These are phyloP conservation scores for Unio delphinus DNA, from an alignment of 2,888 invertebrate genomes.

Conservation along the genomic window DNA sequence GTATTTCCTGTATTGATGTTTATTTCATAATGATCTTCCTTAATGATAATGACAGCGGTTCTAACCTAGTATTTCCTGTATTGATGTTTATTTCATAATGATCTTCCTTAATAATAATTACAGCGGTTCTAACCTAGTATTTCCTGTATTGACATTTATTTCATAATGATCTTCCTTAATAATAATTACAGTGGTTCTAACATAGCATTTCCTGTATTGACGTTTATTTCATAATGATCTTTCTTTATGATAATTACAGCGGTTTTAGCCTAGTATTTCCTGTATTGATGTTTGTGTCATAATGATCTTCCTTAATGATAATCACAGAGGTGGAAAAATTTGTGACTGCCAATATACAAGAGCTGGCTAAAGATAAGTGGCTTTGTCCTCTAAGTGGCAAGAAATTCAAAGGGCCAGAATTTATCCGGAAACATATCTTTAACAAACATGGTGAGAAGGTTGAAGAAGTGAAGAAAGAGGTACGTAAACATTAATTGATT, in stretches of 20 bases:
- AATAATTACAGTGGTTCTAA: too few relatives aligned
- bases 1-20: too few relatives aligned
- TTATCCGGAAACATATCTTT: conserved; percentile 97
- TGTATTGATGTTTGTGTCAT: neutral
- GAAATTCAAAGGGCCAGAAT: conserved; percentile 98
- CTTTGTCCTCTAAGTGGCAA: conserved; percentile 98
- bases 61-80: too few relatives aligned
- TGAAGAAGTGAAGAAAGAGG: conserved; percentile 96
- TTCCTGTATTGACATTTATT: too few relatives aligned
- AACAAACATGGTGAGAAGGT: conserved; percentile 98
- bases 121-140: too few relatives aligned
- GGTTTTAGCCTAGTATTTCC: neutral
- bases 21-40: too few relatives aligned
- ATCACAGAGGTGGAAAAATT: conserved; percentile 74
- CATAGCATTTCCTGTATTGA: too few relatives aligned
- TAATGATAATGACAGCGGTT: too few relatives aligned
- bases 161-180: too few relatives aligned
- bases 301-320: conserved; percentile 39
- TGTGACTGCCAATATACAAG: conserved; percentile 95
- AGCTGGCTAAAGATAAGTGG: conserved; percentile 98
- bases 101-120: too few relatives aligned
- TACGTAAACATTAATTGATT: conserved; percentile 43
- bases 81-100: too few relatives aligned
- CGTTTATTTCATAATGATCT: too few relatives aligned
- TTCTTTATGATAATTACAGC: neutral